Evolutionary conservation across 2,888 invertebrate species (phyloP).

Genomic region (Spatulosminthurus flaviceps): DNA sequence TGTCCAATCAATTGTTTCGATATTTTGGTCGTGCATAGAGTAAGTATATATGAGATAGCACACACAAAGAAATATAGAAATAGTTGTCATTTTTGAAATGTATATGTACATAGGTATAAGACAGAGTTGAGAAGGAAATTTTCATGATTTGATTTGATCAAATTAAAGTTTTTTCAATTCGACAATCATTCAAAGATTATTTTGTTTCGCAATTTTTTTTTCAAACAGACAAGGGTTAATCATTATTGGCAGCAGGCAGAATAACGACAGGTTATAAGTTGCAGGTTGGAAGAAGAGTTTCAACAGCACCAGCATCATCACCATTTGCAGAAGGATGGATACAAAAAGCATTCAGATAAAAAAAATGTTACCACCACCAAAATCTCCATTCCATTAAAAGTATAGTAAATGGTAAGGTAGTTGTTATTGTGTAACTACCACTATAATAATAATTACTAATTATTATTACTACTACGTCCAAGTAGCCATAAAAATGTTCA

Average conservation of each 20-base stretch:
- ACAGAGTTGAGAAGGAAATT: too few relatives aligned
- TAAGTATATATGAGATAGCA: background rate
- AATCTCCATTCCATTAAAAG: background rate
- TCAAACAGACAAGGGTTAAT: slow-evolving; percentile 15
- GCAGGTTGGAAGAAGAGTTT: slow-evolving; percentile 27
- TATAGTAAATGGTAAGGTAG: too few relatives aligned
- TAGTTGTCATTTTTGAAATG: background rate
- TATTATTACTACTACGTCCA: too few relatives aligned
- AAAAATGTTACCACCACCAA: background rate
- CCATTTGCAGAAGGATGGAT: slow-evolving; percentile 18
- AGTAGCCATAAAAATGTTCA: too few relatives aligned
- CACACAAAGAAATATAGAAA: slow-evolving; percentile 27
- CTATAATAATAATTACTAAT: too few relatives aligned
- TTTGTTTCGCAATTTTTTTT: background rate
- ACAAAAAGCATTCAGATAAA: slow-evolving; percentile 49
- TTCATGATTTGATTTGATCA: background rate
- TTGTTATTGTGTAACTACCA: too few relatives aligned
- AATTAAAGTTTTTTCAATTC: background rate
- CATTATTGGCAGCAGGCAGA: slow-evolving; percentile 6
- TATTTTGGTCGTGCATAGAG: too few relatives aligned
- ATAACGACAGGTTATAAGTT: slow-evolving; percentile 23
- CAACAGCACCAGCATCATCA: slow-evolving; percentile 27
- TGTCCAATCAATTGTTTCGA: too few relatives aligned
- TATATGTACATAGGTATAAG: background rate
- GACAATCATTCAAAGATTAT: background rate